phyloP scores from a whole-genome alignment of 2,888 invertebrate genomes.

The Tridacna gigas region DNA sequence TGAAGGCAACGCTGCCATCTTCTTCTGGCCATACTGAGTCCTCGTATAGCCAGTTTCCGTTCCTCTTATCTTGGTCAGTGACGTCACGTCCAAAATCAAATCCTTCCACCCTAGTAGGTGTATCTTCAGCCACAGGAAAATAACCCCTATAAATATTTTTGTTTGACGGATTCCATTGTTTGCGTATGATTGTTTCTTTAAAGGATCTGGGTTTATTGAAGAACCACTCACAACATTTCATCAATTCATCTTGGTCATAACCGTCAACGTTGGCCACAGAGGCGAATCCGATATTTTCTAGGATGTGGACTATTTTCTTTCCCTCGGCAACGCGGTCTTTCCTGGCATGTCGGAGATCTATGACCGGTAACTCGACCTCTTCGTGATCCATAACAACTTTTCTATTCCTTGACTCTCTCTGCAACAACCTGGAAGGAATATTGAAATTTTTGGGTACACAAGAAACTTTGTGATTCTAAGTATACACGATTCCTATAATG shows the following conservation, averaged over 20 bases:
- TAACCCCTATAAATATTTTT: conserved; percentile 21
- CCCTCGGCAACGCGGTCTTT: conserved; percentile 7
- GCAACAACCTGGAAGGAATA: too few species aligned
- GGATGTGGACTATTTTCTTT: conserved; percentile 18
- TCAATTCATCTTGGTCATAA: conserved; percentile 16
- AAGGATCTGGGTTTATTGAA: background rate
- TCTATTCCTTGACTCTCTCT: too few species aligned
- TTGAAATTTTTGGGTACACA: too few species aligned
- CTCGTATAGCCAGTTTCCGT: conserved; percentile 16
- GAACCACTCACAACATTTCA: conserved; percentile 20
- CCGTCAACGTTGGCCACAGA: conserved; percentile 19
- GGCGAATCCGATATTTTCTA: conserved; percentile 21
- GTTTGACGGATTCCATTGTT: conserved; percentile 21
- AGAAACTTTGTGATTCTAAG: too few species aligned
- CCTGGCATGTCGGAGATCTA: background rate
- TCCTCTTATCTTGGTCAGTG: background rate
- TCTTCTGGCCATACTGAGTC: conserved; percentile 22
- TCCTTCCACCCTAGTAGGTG: conserved; percentile 15
- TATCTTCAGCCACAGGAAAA: conserved; percentile 18
- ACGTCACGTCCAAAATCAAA: conserved; percentile 27
- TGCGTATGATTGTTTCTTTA: conserved; percentile 14
- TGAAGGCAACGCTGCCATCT: background rate
- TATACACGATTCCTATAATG: too few species aligned
- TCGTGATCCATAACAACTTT: background rate
- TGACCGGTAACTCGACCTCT: conserved; percentile 6